Conservation (phyloP, 2,888 invertebrate genomes). For the Lycia hirtaria region DNA sequence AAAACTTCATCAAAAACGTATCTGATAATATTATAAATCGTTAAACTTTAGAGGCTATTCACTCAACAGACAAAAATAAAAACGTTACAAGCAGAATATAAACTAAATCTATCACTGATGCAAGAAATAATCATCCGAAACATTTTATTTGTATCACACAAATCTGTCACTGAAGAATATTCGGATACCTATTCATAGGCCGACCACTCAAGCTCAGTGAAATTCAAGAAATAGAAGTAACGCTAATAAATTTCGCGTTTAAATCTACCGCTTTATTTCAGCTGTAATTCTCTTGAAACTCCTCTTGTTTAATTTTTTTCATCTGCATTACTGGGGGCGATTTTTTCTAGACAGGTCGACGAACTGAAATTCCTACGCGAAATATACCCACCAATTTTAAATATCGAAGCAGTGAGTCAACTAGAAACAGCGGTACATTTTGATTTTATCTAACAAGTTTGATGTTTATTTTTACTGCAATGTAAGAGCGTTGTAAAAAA, state of each 20-base stretch:
- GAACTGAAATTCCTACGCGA: conserved; percentile 68
- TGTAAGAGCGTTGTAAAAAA: conserved; percentile 45
- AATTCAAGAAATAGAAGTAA: conserved; percentile 73
- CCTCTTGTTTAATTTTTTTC: conserved; percentile 53
- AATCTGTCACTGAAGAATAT: conserved; percentile 72
- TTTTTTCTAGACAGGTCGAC: conserved; percentile 60
- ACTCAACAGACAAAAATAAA: conserved; percentile 32
- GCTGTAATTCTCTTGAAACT: conserved; percentile 35
- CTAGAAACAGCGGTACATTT: conserved; percentile 34
- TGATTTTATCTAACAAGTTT: conserved; percentile 40
- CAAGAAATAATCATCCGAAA: conserved; percentile 61
- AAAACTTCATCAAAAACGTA: not conserved
- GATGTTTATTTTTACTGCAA: conserved; percentile 46
- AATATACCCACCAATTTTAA: conserved; percentile 67
- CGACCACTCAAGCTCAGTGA: conserved; percentile 50
- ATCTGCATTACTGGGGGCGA: conserved; percentile 71
- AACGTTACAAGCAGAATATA: conserved; percentile 47
- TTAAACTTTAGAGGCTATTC: conserved; percentile 15
- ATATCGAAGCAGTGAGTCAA: conserved; percentile 55
- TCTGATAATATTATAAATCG: conserved; percentile 2
- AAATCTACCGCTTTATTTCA: conserved; percentile 69
- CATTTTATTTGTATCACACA: conserved; percentile 75
- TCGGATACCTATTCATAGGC: conserved; percentile 76
- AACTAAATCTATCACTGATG: conserved; percentile 59
- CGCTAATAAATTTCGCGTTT: conserved; percentile 73